A percentile compares a stretch with the other conserved stretches of the same genome.
Conservation (phyloP, 2,888 invertebrate species). For the Bhutanitis thaidina region DNA sequence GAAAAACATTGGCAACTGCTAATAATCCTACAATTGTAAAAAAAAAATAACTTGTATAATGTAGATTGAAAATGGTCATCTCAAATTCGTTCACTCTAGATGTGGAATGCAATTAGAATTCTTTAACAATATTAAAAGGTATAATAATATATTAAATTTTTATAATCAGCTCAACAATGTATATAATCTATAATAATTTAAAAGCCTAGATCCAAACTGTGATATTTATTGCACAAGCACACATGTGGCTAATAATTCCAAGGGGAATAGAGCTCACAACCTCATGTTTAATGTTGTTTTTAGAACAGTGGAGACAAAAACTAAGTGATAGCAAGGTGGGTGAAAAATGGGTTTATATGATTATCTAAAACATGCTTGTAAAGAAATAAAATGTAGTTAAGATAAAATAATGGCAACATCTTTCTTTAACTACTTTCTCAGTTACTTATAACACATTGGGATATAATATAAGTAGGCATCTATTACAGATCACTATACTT, state of each 20-base stretch:
- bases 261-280: slow-evolving; percentile 80
- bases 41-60: slow-evolving; percentile 77
- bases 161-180: slow-evolving; percentile 82
- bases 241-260: slow-evolving; percentile 78
- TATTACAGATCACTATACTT: slow-evolving; percentile 32
- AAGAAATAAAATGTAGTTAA: slow-evolving; percentile 4
- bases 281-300: slow-evolving; percentile 67
- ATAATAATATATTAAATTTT: slow-evolving; percentile 82
- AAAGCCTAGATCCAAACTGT: slow-evolving; percentile 81
- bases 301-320: slow-evolving; percentile 55
- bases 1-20: slow-evolving; percentile 81
- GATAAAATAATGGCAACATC: slow-evolving; percentile 1
- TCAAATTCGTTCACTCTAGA: slow-evolving; percentile 80
- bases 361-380: slow-evolving; percentile 9
- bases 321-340: slow-evolving; percentile 51
- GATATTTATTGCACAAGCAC: slow-evolving; percentile 82
- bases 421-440: background rate
- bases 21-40: slow-evolving; percentile 79
- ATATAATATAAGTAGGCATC: slow-evolving; percentile 1
- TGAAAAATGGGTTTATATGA: slow-evolving; percentile 29
- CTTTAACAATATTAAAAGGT: slow-evolving; percentile 81
- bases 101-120: slow-evolving; percentile 81
- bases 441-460: background rate
- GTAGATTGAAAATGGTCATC: slow-evolving; percentile 79
- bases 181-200: slow-evolving; percentile 82